Base-by-base conservation (phyloP, 2,113 vertebrate species). In the Trematocara zebra region DNA sequence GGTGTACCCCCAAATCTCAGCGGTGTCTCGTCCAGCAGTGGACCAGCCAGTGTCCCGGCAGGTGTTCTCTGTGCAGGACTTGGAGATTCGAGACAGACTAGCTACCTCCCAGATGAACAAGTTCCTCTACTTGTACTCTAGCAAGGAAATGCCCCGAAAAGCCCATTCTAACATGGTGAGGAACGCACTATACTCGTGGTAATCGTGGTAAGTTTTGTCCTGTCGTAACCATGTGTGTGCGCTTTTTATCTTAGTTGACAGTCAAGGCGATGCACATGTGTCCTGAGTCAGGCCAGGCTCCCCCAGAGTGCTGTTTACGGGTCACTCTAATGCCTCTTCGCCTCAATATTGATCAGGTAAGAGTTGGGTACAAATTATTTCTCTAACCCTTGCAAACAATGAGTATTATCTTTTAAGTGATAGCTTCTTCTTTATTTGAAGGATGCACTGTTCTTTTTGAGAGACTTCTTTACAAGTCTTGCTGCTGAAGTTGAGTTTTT, bases 21-120 rank as follows among this genome's bases (percentile, higher is more conserved):
- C 88, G 2, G 93, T 94, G 6, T 83, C 95, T 2, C 96, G 94
- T 18, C 89, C 95, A 57, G 82, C 96, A 1, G 6, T 93, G 23
- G 99, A 99, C 56, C 97, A 97, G 90, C 98, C 97, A 0, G 97
- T 98, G 42, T 99, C 99, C 26, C 96, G 99, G 10, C 99, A 99
- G 93, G 96, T 98, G 89, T 98, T 99, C 88, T 91, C 97, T 2
- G 98, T 99, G 83, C 99, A 99, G 91, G 99, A 99, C 81, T 95
- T 99, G 52, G 99, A 99, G 88, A 99, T 99, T 11, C 96, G 98
- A 80, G 99, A 99, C 91, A 96, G 99, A 8, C 96, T 99, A 93
- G 98, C 98, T 40, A 97, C 98, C 2, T 99, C 99, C 15, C 98
- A 99, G 85, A 99, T 99, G 98, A 99, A 99, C 92, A 99, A 99